A percentile compares a stretch with the other conserved stretches of the same genome.
phyloP scores from a whole-genome alignment of 2,797 vertebrate genomes.

The Takifugu rubripes region DNA sequence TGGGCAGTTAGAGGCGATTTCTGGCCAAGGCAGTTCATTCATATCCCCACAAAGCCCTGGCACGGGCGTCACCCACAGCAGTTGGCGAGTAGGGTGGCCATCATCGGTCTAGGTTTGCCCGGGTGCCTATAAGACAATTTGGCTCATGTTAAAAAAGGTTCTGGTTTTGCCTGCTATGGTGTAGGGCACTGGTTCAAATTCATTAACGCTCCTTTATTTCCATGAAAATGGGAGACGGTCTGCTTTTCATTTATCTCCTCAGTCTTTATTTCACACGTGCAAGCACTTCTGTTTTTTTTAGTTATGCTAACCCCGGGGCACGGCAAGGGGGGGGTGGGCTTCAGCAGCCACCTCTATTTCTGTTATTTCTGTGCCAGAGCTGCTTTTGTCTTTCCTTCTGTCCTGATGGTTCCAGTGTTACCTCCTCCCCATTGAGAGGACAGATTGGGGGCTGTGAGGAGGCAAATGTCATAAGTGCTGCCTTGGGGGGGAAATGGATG shows the following conservation, averaged over 20 bases:
- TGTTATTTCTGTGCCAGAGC: constrained; percentile 47
- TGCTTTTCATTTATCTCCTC: constrained; percentile 62
- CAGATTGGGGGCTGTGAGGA: constrained; percentile 56
- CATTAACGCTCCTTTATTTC: constrained; percentile 70
- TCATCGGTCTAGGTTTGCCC: constrained; percentile 55
- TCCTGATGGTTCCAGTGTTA: constrained; percentile 35
- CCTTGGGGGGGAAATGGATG: constrained; percentile 15
- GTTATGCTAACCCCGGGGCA: constrained; percentile 50
- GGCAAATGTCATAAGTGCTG: constrained; percentile 51
- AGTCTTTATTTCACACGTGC: constrained; percentile 38
- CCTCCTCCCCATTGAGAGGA: constrained; percentile 51
- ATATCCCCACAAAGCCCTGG: constrained; percentile 50
- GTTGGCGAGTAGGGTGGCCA: constrained; percentile 55
- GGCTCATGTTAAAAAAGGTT: constrained; percentile 57
- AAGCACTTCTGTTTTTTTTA: neutral
- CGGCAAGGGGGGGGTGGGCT: neutral
- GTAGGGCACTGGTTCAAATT: constrained; percentile 69
- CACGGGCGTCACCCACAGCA: constrained; percentile 44
- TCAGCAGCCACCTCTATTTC: constrained; percentile 32
- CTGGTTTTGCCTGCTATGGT: constrained; percentile 61
- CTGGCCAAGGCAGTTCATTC: constrained; percentile 40
- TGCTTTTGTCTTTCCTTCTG: constrained; percentile 59
- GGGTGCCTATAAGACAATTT: constrained; percentile 55
- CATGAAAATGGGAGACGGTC: constrained; percentile 66
- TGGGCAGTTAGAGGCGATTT: constrained; percentile 13